Base-by-base conservation (phyloP, 1,140 invertebrate genomes). In the Caenorhabditis latens region DNA sequence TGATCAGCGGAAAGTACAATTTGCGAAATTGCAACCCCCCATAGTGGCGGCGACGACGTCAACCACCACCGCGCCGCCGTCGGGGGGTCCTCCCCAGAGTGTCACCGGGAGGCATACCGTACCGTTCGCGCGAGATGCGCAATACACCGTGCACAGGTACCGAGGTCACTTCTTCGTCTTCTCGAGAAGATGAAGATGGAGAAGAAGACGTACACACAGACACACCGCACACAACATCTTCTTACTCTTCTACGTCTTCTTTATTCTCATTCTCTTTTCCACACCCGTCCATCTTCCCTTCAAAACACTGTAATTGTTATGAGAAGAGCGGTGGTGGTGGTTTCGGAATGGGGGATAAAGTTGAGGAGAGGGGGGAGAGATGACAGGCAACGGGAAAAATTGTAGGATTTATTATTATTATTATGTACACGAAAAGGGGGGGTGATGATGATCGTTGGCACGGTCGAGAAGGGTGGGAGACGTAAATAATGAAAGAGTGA, bases 1-100 rank as follows among this genome's bases (percentile, higher is more conserved):
- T 79, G 71, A 79, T 79, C 71, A 79, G 71, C 71, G 71, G 71
- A 79, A 79, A 79, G 71, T 79, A 79, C 71, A 79, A 79, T 79
- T 79, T 79, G n/a, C 71, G 71, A 79, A 79, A 79, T 79, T 79
- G 71, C 71, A 79, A 79, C 71, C 71, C 13, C 43, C 67, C 42
- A 6, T 46, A 53, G 11, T 53, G 13, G 11, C 67, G 42, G 5
- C 43, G 21, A 71, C 67, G 67, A 32, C 67, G 42, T 71, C 67
- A 46, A n/a, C 42, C 42, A 13, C 32, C 42, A 16, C 19, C n/a
- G 19, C 46, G 46, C 6, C 71, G 71, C 3, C 71, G 71, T 11
- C 67, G 40, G 43, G 40, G 32, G 32, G 32, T 32, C 32, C 32
- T 32, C 21, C 42, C 67, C 67, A 21, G 21, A 32, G 50, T 67